Evolutionary conservation across 2,797 vertebrate species (phyloP), one percentile per base, ranked within the genome.

Genomic region (Todus mexicanus): DNA sequence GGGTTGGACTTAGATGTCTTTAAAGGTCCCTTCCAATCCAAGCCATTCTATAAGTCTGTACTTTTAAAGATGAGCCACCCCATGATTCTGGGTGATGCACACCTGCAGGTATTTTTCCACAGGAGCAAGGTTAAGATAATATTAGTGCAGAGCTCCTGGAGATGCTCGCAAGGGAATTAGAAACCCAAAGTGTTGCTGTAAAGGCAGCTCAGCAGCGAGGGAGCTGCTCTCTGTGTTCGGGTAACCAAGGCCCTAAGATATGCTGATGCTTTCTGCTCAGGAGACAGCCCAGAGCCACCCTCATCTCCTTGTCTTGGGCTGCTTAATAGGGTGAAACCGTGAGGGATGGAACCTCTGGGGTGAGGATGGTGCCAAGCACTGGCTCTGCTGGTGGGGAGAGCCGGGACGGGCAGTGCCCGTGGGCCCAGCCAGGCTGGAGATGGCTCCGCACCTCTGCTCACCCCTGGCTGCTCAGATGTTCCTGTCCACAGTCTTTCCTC

Each of bases 151-250:
- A 71, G 65, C 56, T 79, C 42, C 60, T 48, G 4, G 60, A 80
- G 51, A 12, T 31, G 60, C 42, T 50, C 5, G 10, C 50, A 15
- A 17, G 38, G 21, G 53, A 6, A 17, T 5, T 37, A 48, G 70
- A 21, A 31, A 2, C 5, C 57, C 14, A 0, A 2, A 13, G 38
- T 2, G 26, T 9, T 26, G 23, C 31, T 35, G 6, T 1, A 12
- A 21, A 10, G 54, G 73, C 54, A 15, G 53, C 17, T 43, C 37
- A 25, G 76, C 80, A 27, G 56, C 0, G 37, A 60, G 54, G 70
- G 4, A 1, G 61, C 33, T 51, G 6, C 47, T 57, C 31, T 7
- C 72, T 1, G 0, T 11, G n/a, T 7, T 23, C 26, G 0, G 0
- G 15, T 69, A 71, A 9, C 56, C 15, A 3, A 17, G 23, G 56